Conservation (phyloP, 1,140 invertebrate species). For the Drosophila repletoides region DNA sequence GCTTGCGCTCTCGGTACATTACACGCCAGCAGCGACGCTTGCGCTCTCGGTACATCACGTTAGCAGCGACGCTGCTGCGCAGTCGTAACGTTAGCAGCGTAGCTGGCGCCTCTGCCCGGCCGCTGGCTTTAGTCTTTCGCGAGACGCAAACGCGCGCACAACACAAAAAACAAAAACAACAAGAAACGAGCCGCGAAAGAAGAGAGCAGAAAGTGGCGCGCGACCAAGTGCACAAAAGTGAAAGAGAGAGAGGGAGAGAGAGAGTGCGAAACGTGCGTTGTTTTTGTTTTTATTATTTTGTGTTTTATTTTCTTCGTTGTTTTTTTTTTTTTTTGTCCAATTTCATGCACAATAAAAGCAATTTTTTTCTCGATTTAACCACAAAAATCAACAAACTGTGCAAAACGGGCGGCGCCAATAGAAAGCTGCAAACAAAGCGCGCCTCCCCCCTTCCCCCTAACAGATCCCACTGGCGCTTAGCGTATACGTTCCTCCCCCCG, state of each 20-base stretch:
- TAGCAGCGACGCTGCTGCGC: too few relatives aligned
- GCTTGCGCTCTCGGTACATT: neutral
- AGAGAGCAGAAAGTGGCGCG: constrained; percentile 2
- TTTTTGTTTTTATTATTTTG: neutral
- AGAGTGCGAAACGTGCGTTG: constrained; percentile 32
- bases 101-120: neutral
- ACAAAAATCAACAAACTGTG: constrained; percentile 72
- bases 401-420: constrained; percentile 39
- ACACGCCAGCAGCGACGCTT: too few relatives aligned
- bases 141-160: constrained; percentile 68
- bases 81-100: too few relatives aligned
- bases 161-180: constrained; percentile 24
- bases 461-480: constrained; percentile 1
- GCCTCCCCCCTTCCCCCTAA: neutral
- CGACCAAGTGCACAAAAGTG: constrained; percentile 21
- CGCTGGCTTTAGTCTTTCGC: constrained; percentile 55
- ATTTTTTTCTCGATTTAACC: constrained; percentile 43
- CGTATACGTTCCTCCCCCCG: too few relatives aligned
- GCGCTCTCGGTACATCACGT: too few relatives aligned
- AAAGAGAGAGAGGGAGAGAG: neutral
- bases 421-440: constrained; percentile 39
- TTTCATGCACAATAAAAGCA: constrained; percentile 63
- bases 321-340: constrained; percentile 22
- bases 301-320: constrained; percentile 6
- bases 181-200: constrained; percentile 4